Evolutionary conservation across 2,888 invertebrate species (phyloP).

Genomic region (Orgyia antiqua): DNA sequence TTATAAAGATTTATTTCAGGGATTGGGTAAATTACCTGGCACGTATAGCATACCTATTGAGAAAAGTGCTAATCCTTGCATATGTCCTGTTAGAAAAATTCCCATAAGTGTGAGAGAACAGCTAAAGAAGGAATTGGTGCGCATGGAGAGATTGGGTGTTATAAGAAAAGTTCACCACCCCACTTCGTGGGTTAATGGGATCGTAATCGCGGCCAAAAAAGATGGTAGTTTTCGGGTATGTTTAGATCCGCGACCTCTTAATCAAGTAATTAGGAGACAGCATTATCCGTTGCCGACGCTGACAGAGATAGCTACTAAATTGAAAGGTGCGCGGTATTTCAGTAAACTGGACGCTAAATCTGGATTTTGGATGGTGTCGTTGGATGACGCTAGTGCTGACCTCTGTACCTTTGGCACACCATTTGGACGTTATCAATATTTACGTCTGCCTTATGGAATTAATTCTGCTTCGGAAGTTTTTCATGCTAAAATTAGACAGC

Average conservation of each 20-base stretch:
- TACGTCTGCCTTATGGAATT: neutral
- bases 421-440: conserved; percentile 4
- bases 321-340: neutral
- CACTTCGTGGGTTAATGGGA: neutral
- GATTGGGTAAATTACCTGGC: too few relatives aligned
- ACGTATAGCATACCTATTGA: too few relatives aligned
- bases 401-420: conserved; percentile 4
- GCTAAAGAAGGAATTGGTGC: too few relatives aligned
- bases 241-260: neutral
- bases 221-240: neutral
- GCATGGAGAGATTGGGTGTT: too few relatives aligned
- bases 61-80: too few relatives aligned
- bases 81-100: too few relatives aligned
- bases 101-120: too few relatives aligned
- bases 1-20: too few relatives aligned
- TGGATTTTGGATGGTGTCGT: conserved; percentile 1
- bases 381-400: conserved; percentile 3
- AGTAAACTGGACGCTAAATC: neutral
- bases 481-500: neutral
- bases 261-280: neutral
- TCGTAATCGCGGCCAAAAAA: neutral
- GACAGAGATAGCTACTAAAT: neutral
- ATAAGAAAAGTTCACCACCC: too few relatives aligned
- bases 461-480: conserved; percentile 1
- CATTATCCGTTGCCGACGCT: neutral